phyloP scores from a whole-genome alignment of 2,888 invertebrate genomes.

The Gymnoscelis rufifasciata region DNA sequence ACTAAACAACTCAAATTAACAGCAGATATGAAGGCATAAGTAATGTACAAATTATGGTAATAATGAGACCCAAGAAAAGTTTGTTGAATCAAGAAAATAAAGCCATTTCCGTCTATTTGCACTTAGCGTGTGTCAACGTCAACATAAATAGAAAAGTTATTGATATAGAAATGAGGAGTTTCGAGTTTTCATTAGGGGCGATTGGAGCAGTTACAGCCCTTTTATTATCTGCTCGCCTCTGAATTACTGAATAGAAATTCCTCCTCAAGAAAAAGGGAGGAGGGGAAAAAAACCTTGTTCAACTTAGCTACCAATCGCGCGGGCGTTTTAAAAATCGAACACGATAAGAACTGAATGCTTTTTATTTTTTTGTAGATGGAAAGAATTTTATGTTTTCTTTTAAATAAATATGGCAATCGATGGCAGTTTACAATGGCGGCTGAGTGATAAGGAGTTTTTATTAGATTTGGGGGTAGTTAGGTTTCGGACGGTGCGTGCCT shows the following conservation, averaged over 20 bases:
- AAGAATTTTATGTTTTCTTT: slow-evolving; percentile 69
- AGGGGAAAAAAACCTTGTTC: slow-evolving; percentile 71
- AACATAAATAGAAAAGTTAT: slow-evolving; percentile 57
- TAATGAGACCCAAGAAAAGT: slow-evolving; percentile 29
- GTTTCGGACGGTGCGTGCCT: slow-evolving; percentile 69
- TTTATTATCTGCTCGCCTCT: slow-evolving; percentile 78
- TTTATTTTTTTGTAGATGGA: slow-evolving; percentile 70
- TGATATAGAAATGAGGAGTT: slow-evolving; percentile 70
- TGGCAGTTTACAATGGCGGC: slow-evolving; percentile 62
- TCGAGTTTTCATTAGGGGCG: slow-evolving; percentile 76
- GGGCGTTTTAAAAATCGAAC: slow-evolving; percentile 77
- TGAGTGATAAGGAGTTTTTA: slow-evolving; percentile 72
- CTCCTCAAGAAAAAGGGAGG: slow-evolving; percentile 67
- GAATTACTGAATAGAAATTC: slow-evolving; percentile 78
- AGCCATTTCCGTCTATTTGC: slow-evolving; percentile 37
- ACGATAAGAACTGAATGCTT: slow-evolving; percentile 75
- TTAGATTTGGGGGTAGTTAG: slow-evolving; percentile 59
- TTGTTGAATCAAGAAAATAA: slow-evolving; percentile 31
- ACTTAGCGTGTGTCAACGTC: slow-evolving; percentile 42
- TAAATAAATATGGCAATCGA: slow-evolving; percentile 71
- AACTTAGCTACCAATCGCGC: slow-evolving; percentile 70
- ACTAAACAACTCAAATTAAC: slow-evolving; percentile 27
- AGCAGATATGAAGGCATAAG: slow-evolving; percentile 22
- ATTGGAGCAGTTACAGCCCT: slow-evolving; percentile 77
- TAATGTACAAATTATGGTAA: slow-evolving; percentile 29